Conservation (phyloP, 2,797 vertebrate species). For the Eidolon dupreanum region DNA sequence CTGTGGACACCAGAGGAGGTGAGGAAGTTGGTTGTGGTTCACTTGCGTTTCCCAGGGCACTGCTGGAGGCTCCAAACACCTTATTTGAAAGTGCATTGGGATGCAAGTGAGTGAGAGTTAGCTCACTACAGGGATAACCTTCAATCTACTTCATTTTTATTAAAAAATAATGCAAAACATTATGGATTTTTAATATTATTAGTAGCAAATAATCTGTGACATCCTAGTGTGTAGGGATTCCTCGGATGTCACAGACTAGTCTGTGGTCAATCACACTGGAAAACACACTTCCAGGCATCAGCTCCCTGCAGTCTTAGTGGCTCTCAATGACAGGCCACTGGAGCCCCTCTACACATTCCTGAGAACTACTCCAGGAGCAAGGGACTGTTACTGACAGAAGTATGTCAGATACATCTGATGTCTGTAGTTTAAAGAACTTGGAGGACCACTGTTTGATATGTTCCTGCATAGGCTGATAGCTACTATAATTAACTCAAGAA, state of each 20-base stretch:
- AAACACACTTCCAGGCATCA: not conserved
- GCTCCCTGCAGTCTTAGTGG: rapidly evolving
- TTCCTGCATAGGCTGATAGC: not conserved
- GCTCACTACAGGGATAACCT: not conserved
- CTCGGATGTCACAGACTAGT: not conserved
- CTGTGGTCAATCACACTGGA: not conserved
- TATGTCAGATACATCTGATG: not conserved
- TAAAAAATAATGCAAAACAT: not conserved
- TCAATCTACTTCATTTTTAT: not conserved
- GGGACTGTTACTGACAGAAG: not conserved
- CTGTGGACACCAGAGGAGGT: not conserved
- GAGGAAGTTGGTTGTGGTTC: not conserved
- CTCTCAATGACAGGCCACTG: not conserved
- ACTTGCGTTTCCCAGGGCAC: not conserved
- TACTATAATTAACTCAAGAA: not conserved
- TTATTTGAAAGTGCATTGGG: not conserved
- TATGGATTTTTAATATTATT: not conserved
- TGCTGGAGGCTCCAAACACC: too few relatives aligned
- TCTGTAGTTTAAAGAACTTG: not conserved
- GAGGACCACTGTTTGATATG: not conserved
- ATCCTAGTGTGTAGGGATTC: not conserved
- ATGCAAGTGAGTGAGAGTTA: not conserved
- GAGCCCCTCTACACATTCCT: not conserved
- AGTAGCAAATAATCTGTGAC: not conserved
- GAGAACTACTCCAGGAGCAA: not conserved